Base-by-base conservation (phyloP, 2,888 invertebrate species). In the Phalera bucephala region DNA sequence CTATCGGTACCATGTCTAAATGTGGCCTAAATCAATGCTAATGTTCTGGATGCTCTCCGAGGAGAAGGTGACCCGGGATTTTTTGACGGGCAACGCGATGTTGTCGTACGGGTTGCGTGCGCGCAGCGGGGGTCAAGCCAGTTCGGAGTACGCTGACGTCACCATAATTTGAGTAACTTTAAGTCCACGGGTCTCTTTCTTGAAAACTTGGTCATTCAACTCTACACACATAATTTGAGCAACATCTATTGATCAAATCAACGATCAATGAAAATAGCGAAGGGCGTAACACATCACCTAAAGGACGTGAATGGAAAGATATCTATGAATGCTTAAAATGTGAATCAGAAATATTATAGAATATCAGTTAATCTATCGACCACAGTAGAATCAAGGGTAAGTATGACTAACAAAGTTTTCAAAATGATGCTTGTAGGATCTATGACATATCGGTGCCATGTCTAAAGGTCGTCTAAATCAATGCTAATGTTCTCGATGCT, bases 61-160 rank as follows among this genome's bases (percentile, higher is more conserved):
- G 14, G 49, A 53, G 50, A 77, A 71, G 36, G 66, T 64, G 36
- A 73, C 73, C 40, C 61, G 69, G 23, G 57, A 34, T 19, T 56
- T 63, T 37, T 36, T 36, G 8, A 35, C 37, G 21, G 47, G 45
- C 21, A 21, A 7, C 21, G 21, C 4, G 21, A 20, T 23, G 20
- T 40, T 5, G 19, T 34, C 32, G 31, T 4, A 35, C 30, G 15
- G 14, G 53, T 52, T 51, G 60, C 37, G 47, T 3, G 51, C 47
- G 17, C 40, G 48, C 22, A 48, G 57, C 19, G 52, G 74, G 85
- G 81, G 85, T 27, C 27, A 14, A 3, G 27, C 29, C 7, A 72
- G 79, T 42, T 77, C 86, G 10, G 73, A 66, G 33, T 82, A 87
- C 9, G 84, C 69, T 31, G 83, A 77, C 56, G 83, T 88, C 66